phyloP scores from a whole-genome alignment of 2,113 vertebrate species.

The Psilopsiagon aymara region DNA sequence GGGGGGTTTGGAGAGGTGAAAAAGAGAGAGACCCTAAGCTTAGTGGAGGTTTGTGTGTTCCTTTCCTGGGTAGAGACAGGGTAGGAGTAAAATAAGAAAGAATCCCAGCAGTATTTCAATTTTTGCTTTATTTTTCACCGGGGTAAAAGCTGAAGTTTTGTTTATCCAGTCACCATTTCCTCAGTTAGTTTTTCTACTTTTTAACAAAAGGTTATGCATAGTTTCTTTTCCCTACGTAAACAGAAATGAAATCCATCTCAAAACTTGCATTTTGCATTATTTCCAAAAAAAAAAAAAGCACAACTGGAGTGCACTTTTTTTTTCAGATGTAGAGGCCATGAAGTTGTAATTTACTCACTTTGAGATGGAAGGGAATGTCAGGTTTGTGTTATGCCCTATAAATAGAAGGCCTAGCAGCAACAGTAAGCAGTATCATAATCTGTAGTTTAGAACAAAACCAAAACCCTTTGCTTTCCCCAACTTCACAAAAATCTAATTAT shows the following conservation, averaged over 20 bases:
- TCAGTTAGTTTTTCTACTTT: neutral
- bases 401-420: neutral
- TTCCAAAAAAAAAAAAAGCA: neutral
- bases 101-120: neutral
- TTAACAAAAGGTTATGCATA: neutral
- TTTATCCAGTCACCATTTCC: neutral
- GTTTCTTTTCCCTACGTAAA: neutral
- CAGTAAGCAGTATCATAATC: fast-evolving
- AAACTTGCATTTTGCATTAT: neutral
- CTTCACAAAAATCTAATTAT: neutral
- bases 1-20: neutral
- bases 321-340: neutral
- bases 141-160: neutral
- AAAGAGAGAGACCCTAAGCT: neutral
- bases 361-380: neutral
- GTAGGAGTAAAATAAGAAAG: neutral
- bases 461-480: neutral
- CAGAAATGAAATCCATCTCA: neutral
- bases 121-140: neutral
- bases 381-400: neutral
- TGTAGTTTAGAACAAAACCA: neutral
- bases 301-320: neutral
- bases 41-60: neutral
- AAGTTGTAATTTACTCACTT: neutral
- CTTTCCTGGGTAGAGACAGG: neutral